Evolutionary conservation across 2,888 invertebrate genomes (phyloP).

Genomic region (Thereva unica): DNA sequence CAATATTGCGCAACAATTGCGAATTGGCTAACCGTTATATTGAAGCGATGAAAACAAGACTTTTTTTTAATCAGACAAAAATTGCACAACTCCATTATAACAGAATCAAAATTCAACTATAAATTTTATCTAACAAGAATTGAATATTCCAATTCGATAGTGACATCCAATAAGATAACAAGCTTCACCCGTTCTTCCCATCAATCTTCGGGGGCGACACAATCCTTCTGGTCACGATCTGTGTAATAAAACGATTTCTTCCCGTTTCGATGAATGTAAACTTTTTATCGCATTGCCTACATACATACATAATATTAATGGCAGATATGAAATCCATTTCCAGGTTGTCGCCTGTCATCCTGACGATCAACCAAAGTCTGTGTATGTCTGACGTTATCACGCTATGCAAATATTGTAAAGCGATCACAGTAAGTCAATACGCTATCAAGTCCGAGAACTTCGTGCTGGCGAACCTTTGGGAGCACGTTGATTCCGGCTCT

Average conservation of each 20-base stretch:
- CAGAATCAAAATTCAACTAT: too few species aligned
- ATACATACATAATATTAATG: neutral
- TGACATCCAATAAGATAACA: too few species aligned
- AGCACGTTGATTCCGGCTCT: constrained; percentile 7
- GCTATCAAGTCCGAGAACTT: constrained; percentile 9
- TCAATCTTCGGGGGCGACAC: constrained; percentile 13
- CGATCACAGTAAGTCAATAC: constrained; percentile 27
- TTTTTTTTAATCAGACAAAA: too few species aligned
- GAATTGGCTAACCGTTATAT: too few species aligned
- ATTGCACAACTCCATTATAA: too few species aligned
- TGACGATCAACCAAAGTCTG: constrained; percentile 8
- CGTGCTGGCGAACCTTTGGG: neutral
- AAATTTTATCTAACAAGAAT: too few species aligned
- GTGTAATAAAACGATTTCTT: constrained; percentile 15
- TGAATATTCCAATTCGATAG: too few species aligned
- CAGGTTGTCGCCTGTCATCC: constrained; percentile 7
- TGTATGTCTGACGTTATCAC: constrained; percentile 14
- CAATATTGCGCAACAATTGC: too few species aligned
- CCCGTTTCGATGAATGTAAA: constrained; percentile 18
- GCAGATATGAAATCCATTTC: constrained; percentile 17
- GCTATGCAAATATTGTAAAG: constrained; percentile 27
- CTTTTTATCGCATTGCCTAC: constrained; percentile 13
- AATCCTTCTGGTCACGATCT: constrained; percentile 15
- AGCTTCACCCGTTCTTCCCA: neutral
- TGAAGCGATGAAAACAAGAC: too few species aligned